phyloP scores from a whole-genome alignment of 2,797 vertebrate species.

The Oryzias dopingdopingensis region DNA sequence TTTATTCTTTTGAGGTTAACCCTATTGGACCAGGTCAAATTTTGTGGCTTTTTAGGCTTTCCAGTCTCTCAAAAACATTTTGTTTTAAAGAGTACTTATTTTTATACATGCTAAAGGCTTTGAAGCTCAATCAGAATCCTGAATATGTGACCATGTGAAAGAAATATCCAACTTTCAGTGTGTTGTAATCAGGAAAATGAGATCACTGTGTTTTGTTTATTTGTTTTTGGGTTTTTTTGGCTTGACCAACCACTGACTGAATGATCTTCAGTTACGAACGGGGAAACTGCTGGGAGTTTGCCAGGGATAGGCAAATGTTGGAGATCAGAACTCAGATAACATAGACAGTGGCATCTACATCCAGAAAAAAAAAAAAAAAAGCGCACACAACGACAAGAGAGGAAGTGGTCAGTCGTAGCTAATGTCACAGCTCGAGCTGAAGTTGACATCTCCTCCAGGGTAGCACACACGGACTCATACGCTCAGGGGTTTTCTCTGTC shows the following conservation, averaged over 20 bases:
- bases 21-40: too few species aligned
- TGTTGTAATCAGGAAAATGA: constrained; percentile 11
- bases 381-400: constrained; percentile 40
- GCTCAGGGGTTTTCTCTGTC: constrained; percentile 22
- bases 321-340: constrained; percentile 65
- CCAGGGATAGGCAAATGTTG: constrained; percentile 72
- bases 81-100: too few species aligned
- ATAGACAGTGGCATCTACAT: constrained; percentile 28
- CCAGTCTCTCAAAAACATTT: too few species aligned
- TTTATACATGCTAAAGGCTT: too few species aligned
- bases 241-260: constrained; percentile 2
- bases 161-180: neutral
- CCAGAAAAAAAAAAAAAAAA: constrained; percentile 11
- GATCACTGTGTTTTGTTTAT: neutral
- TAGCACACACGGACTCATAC: constrained; percentile 17
- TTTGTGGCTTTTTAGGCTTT: too few species aligned
- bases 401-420: constrained; percentile 61
- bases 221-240: constrained; percentile 1
- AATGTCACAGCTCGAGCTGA: constrained; percentile 16
- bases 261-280: constrained; percentile 10
- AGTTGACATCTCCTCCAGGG: constrained; percentile 23
- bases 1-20: too few species aligned
- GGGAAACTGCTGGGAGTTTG: constrained; percentile 56
- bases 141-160: neutral
- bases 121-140: too few species aligned